phyloP scores from a whole-genome alignment of 2,113 vertebrate species.

The Thermophis baileyi region DNA sequence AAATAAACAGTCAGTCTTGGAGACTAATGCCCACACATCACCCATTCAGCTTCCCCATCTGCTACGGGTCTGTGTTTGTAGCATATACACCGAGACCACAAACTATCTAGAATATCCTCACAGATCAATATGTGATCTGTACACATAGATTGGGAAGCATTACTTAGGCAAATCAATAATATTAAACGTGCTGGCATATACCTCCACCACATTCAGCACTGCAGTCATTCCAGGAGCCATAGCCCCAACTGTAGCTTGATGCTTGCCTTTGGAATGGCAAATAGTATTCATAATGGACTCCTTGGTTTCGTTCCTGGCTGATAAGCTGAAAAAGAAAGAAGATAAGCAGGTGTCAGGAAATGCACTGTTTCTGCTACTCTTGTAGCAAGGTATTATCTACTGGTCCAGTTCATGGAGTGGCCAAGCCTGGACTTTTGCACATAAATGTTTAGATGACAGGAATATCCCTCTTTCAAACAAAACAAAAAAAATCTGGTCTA shows the following conservation, averaged over 20 bases:
- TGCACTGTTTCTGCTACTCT: neutral
- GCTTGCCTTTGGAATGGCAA: slow-evolving; percentile 65
- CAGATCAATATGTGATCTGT: neutral
- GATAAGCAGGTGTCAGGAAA: neutral
- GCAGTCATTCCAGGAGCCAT: slow-evolving; percentile 87
- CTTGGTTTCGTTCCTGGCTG: slow-evolving; percentile 86
- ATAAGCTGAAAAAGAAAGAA: slow-evolving; percentile 76
- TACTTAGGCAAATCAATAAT: neutral
- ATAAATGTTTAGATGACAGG: neutral
- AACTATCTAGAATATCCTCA: neutral
- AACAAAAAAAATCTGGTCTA: neutral
- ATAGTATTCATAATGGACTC: slow-evolving; percentile 87
- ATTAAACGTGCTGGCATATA: slow-evolving; percentile 44
- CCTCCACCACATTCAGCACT: slow-evolving; percentile 88
- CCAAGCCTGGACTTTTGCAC: neutral
- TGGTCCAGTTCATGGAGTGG: neutral
- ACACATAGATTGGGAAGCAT: neutral
- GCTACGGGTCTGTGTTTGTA: neutral
- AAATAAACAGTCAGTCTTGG: neutral
- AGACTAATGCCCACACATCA: neutral
- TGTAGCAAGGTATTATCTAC: neutral
- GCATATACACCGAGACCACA: neutral
- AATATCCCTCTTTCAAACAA: neutral
- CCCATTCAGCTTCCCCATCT: neutral
- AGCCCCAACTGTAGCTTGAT: slow-evolving; percentile 84